Percentiles rank a stretch among this genome's conserved stretches.
phyloP scores from a whole-genome alignment of 2,797 vertebrate species.

The Cottoperca gobio region DNA sequence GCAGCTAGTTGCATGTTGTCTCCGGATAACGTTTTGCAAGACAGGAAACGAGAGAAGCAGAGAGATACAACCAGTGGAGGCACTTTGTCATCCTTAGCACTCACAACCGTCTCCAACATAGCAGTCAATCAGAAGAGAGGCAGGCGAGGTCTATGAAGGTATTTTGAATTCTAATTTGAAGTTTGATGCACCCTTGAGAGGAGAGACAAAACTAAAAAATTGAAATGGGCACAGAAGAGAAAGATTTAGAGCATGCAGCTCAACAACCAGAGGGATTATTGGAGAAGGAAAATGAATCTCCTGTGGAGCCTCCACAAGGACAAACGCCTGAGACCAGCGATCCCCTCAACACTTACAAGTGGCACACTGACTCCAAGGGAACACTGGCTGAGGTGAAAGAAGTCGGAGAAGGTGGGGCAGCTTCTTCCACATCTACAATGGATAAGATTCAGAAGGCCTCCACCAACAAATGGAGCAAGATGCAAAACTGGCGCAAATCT shows the following conservation, averaged over 20 bases:
- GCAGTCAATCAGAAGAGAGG: not conserved
- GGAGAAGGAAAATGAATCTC: constrained; percentile 68
- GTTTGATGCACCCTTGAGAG: constrained; percentile 34
- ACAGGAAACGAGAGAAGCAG: constrained; percentile 73
- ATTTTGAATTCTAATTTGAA: not conserved
- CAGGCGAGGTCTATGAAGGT: constrained; percentile 1
- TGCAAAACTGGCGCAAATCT: constrained; percentile 89
- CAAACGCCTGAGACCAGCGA: constrained; percentile 57
- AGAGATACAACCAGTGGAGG: constrained; percentile 10
- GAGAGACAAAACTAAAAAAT: constrained; percentile 5
- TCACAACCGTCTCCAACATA: not conserved
- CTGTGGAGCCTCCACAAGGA: constrained; percentile 45
- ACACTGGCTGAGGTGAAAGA: constrained; percentile 61
- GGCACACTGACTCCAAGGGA: constrained; percentile 83
- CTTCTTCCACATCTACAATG: constrained; percentile 48
- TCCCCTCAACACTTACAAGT: constrained; percentile 87
- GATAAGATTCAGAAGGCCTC: constrained; percentile 73
- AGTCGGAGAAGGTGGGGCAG: constrained; percentile 65
- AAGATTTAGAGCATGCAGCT: constrained; percentile 64
- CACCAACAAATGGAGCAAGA: constrained; percentile 83
- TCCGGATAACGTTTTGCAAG: constrained; percentile 60
- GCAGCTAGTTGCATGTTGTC: constrained; percentile 29
- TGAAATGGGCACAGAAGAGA: constrained; percentile 83
- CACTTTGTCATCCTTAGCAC: constrained; percentile 10
- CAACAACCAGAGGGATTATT: constrained; percentile 49